These are phyloP conservation scores for Venturia canescens DNA, from an alignment of 1,140 invertebrate species.

Conservation along the genomic window DNA sequence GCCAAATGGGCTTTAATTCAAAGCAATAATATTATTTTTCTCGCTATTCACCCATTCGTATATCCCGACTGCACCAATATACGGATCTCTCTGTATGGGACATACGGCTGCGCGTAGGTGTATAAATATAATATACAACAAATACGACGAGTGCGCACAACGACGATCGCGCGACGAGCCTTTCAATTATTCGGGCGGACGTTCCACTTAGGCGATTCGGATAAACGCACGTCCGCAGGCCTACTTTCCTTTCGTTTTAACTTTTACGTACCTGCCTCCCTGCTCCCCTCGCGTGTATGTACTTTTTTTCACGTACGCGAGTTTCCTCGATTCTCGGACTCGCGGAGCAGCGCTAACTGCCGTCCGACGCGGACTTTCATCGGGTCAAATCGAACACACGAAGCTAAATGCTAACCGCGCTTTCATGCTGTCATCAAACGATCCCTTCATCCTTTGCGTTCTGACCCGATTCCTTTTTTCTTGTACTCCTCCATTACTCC, in stretches of 20 bases:
- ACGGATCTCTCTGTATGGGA: background rate
- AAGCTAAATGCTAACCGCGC: background rate
- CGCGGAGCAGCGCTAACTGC: background rate
- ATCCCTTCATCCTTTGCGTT: background rate
- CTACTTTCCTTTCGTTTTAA: conserved; percentile 56
- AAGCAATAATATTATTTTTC: conserved; percentile 13
- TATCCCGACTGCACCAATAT: background rate
- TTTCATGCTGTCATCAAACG: background rate
- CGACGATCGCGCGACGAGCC: conserved; percentile 24
- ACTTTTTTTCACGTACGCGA: conserved; percentile 6
- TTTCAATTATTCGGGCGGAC: conserved; percentile 56
- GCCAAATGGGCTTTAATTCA: background rate
- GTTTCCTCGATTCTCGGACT: background rate
- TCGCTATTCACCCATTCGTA: conserved; percentile 1
- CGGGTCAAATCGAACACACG: background rate
- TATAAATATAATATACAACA: conserved; percentile 43
- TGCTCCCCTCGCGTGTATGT: background rate
- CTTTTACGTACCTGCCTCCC: background rate
- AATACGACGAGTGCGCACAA: conserved; percentile 7
- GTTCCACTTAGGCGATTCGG: conserved; percentile 57
- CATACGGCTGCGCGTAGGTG: background rate
- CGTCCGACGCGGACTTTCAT: conserved; percentile 23
- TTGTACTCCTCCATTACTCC: background rate
- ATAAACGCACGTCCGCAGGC: conserved; percentile 49
- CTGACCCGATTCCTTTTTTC: conserved; percentile 5